Base-by-base conservation (phyloP, 92 coral and sea anemone genomes). In the Epizoanthus scotinus region DNA sequence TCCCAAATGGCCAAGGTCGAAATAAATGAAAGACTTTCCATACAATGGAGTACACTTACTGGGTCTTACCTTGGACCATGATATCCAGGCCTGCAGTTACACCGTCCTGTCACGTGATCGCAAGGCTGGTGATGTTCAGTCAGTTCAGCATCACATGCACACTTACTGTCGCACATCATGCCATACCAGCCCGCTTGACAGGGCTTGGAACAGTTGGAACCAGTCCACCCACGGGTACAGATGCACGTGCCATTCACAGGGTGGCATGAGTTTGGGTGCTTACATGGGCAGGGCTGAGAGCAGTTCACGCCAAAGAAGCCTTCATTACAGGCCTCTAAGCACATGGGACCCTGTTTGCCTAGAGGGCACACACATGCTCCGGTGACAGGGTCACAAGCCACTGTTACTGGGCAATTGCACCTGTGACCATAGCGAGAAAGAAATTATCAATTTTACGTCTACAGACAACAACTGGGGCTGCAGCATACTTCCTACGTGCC, bases 211-310 rank as follows among this genome's bases (percentile, higher is more conserved):
- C 99, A 96, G 77, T 75, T 74, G 27, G 63, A 63, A 6, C 98
- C 98, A 70, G 85, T 85, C 96, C 94, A 96, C 5, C 99, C 99
- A 1, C 98, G 94, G 18, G 72, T 36, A 85, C 99, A 96, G 0
- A 84, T 72, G 81, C 99, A 96, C 61, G 90, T 64, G 79, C 99
- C 99, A 52, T 54, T 24, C 56, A 91, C 90, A 74, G 90, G 98
- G 83, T 91, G 78, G 82, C 99, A 96, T 8, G 88, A 74, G 24
- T 90, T 94, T 52, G 78, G 78, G 80, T 85, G 88, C 44, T 54
- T 74, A 73, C 99, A 96, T 26, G 77, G 26, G 81, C 99, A 96
- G 42, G 57, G 62, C 69, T 84, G 82, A 20, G 90, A 57, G 77
- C 99, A 96, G 73, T 82, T 75, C 64, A 66, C 56, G 67, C 99